Evolutionary conservation across 2,888 invertebrate genomes (phyloP), one percentile per base, ranked within the genome.

Genomic region (Lasioglossum oenotherae): DNA sequence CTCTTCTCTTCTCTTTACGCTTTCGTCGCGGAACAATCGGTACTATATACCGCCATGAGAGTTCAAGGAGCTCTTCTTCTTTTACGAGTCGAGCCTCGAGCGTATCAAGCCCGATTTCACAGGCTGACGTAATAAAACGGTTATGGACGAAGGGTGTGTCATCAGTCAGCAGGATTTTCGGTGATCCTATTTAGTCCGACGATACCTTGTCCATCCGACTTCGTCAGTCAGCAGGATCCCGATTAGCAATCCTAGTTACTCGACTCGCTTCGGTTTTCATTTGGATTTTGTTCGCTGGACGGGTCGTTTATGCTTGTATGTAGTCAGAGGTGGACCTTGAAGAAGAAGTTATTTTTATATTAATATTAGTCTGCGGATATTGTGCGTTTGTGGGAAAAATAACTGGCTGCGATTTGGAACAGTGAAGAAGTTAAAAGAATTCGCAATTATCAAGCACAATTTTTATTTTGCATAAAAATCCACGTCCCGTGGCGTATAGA

Each of bases 61-160:
- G 80, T 84, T 86, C 78, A 74, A 86, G 78, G 19, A 81, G 74
- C 86, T 80, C 71, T 72, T 78, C 69, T 46, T 81, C 79, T 76
- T 79, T 84, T 84, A 80, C 75, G 77, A 74, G 75, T n/a, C 38
- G 57, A 44, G 71, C 44, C n/a, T 67, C 41, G 23, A 60, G 74
- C 35, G 38, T 71, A 57, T 41, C 41, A 31, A 72, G 38, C 67
- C 35, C n/a, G 82, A 64, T 49, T 73, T 60, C 67, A 35, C 71
- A 49, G 77, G 53, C 67, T 77, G 74, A 31, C 49, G 64, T 76
- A 78, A 80, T 84, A 80, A 80, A 82, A 76, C 53, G 35, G 74
- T 80, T 76, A 67, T 35, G 38, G 35, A 73, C 16, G 49, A 46
- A 19, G 38, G 74, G 41, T 69, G 38, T n/a, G 57, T 80, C 60